Percentiles rank a stretch among this genome's conserved stretches.
Evolutionary conservation across 2,797 vertebrate genomes (phyloP).

Genomic region (Enoplosus armatus): DNA sequence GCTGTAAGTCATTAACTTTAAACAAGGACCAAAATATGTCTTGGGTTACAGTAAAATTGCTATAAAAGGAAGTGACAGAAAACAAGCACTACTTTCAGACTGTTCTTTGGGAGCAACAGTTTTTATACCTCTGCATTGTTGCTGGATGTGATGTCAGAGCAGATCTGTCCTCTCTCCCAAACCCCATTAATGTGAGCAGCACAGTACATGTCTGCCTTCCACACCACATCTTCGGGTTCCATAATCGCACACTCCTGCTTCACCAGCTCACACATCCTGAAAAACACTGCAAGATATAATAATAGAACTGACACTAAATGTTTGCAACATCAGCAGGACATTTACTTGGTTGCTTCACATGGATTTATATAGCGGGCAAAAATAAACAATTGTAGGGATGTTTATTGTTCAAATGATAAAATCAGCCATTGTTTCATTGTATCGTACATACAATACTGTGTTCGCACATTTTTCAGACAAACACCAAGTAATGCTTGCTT

Average conservation of each 20-base stretch:
- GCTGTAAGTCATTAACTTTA: neutral
- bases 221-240: slow-evolving; percentile 78
- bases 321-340: neutral
- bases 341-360: neutral
- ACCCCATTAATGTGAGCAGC: slow-evolving; percentile 84
- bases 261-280: slow-evolving; percentile 89
- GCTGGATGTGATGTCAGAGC: slow-evolving; percentile 75
- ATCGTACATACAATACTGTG: no score
- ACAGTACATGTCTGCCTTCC: slow-evolving; percentile 88
- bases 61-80: neutral
- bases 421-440: neutral
- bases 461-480: neutral
- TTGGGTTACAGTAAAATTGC: neutral
- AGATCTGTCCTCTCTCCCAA: slow-evolving; percentile 91
- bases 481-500: neutral
- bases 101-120: neutral
- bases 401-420: neutral
- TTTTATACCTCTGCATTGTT: slow-evolving; percentile 85
- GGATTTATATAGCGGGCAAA: neutral
- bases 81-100: neutral
- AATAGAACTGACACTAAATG: neutral
- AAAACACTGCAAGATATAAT: neutral
- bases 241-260: slow-evolving; percentile 79
- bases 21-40: neutral
- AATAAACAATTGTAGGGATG: neutral